Evolutionary conservation across 1,140 invertebrate genomes (phyloP).

Genomic region (Campodea augens): DNA sequence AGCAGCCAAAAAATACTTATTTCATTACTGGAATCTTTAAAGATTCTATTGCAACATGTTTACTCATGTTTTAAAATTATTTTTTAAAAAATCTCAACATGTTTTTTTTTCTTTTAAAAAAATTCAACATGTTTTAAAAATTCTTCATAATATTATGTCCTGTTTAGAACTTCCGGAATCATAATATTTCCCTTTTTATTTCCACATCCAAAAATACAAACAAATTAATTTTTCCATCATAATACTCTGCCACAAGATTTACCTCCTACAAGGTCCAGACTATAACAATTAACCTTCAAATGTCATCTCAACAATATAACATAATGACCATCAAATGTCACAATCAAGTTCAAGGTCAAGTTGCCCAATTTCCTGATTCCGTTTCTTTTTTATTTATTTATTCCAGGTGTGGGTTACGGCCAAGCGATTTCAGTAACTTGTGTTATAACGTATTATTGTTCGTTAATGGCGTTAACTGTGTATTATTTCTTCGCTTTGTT

Average conservation of each 20-base stretch:
- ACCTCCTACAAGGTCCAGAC: neutral
- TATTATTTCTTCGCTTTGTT: conserved; percentile 26
- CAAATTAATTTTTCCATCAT: neutral
- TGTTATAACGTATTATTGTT: conserved; percentile 23
- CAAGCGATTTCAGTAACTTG: conserved; percentile 20
- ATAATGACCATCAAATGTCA: neutral
- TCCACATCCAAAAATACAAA: neutral
- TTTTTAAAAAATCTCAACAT: too few species aligned
- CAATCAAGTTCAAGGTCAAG: neutral
- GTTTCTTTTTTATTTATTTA: conserved; percentile 2
- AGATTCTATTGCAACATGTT: too few species aligned
- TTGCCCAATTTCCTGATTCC: neutral
- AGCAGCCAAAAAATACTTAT: too few species aligned
- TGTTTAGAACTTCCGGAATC: too few species aligned
- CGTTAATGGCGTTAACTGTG: conserved; percentile 23
- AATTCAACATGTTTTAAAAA: too few species aligned
- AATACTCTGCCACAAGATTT: neutral
- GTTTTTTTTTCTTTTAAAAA: too few species aligned
- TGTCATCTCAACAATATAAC: neutral
- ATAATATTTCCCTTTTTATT: too few species aligned
- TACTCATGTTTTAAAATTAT: too few species aligned
- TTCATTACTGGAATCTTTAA: too few species aligned
- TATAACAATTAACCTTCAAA: neutral
- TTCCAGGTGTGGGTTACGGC: conserved; percentile 25
- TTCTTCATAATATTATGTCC: too few species aligned